These are phyloP conservation scores for Zaprionus obscuricornis DNA, from an alignment of 2,888 invertebrate genomes.

Conservation along the genomic window DNA sequence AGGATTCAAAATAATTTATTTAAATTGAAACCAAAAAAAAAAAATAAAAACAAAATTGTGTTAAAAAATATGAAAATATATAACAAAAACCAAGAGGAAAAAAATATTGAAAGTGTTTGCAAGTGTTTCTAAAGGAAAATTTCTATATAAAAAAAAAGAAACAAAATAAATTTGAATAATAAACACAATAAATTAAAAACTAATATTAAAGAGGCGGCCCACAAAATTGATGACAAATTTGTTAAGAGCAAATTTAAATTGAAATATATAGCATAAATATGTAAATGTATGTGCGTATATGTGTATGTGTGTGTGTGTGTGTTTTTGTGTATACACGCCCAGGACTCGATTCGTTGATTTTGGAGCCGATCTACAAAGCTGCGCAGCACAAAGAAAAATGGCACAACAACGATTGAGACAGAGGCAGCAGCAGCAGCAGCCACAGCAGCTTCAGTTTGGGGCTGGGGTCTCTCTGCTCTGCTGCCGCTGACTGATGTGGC, in stretches of 20 bases:
- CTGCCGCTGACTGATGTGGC: conserved; percentile 1
- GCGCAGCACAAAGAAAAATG: conserved; percentile 72
- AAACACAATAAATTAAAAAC: conserved; percentile 1
- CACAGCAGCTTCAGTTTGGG: conserved; percentile 10
- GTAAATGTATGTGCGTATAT: not conserved
- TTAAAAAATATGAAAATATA: conserved; percentile 7
- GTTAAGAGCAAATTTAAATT: conserved; percentile 1
- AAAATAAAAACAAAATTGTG: conserved; percentile 26
- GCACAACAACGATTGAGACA: conserved; percentile 62
- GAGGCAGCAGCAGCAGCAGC: conserved; percentile 22
- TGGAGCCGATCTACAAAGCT: conserved; percentile 66
- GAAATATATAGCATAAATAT: not conserved
- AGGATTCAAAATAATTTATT: conserved; percentile 29
- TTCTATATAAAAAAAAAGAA: conserved; percentile 4
- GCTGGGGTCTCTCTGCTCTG: conserved; percentile 40
- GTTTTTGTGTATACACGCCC: conserved; percentile 39
- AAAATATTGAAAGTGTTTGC: too few species aligned
- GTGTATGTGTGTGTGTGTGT: conserved; percentile 19
- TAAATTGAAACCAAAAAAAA: not conserved
- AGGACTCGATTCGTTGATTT: conserved; percentile 44
- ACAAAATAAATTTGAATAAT: not conserved
- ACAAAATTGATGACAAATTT: conserved; percentile 39
- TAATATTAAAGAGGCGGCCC: not conserved
- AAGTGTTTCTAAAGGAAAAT: too few species aligned
- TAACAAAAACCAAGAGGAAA: too few species aligned